Conservation (phyloP, 1,140 invertebrate species). For the Zaprionus capensis region DNA sequence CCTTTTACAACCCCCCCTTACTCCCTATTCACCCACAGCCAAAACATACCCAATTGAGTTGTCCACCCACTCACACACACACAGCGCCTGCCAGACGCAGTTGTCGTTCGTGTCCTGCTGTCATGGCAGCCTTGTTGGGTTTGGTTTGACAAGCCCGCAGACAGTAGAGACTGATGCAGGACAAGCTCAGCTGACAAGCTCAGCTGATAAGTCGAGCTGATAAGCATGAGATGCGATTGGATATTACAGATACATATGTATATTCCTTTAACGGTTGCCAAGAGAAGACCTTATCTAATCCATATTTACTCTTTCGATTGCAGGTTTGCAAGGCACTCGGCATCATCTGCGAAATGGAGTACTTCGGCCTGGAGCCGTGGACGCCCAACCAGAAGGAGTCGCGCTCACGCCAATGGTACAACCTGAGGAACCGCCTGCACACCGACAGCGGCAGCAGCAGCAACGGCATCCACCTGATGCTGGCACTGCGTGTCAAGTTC, state of each 20-base stretch:
- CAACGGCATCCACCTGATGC: slow-evolving; percentile 85
- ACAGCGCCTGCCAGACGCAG: slow-evolving; percentile 49
- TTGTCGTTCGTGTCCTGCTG: slow-evolving; percentile 51
- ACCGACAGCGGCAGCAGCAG: slow-evolving; percentile 86
- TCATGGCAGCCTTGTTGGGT: slow-evolving; percentile 61
- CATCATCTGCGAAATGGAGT: slow-evolving; percentile 93
- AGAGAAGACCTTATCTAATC: not conserved
- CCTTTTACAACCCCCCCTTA: not conserved
- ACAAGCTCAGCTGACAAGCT: too few species aligned
- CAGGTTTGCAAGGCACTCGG: slow-evolving; percentile 93
- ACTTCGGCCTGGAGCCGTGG: slow-evolving; percentile 90
- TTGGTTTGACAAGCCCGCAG: slow-evolving; percentile 51
- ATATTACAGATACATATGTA: not conserved
- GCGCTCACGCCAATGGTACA: slow-evolving; percentile 89
- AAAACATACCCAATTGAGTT: not conserved
- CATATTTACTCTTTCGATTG: slow-evolving; percentile 65
- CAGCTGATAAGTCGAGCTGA: slow-evolving; percentile 11
- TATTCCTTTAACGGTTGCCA: not conserved
- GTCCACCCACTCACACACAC: slow-evolving; percentile 9
- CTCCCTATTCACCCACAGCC: not conserved
- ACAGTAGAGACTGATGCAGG: slow-evolving; percentile 64
- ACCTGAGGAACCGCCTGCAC: slow-evolving; percentile 91
- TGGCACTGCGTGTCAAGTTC: slow-evolving; percentile 92
- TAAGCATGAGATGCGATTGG: slow-evolving; percentile 15
- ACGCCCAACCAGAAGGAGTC: slow-evolving; percentile 77